Conservation (phyloP, 2,113 vertebrate genomes). For the Turnix velox region DNA sequence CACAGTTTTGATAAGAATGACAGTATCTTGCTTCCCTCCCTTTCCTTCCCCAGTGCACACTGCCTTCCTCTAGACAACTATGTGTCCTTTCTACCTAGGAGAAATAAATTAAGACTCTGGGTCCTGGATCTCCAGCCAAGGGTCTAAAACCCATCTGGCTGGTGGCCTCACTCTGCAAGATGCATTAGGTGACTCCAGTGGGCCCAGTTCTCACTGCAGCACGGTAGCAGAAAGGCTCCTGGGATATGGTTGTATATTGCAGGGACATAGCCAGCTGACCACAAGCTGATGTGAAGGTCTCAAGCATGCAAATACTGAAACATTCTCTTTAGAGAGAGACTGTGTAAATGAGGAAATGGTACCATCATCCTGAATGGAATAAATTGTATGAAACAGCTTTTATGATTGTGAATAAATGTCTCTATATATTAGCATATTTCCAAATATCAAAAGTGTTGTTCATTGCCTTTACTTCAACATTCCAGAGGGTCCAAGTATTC, state of each 20-base stretch:
- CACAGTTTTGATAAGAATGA: not conserved
- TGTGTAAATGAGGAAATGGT: not conserved
- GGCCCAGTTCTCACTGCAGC: not conserved
- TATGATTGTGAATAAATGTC: not conserved
- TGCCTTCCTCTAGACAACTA: not conserved
- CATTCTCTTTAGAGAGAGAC: not conserved
- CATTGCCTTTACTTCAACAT: not conserved
- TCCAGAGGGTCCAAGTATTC: not conserved
- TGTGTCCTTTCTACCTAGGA: not conserved
- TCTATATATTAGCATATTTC: not conserved
- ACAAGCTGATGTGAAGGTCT: fast-evolving
- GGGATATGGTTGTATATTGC: fast-evolving
- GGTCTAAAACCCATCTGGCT: not conserved
- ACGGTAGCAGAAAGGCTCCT: not conserved
- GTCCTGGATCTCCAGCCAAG: not conserved
- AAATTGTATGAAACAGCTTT: not conserved
- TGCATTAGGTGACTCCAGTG: fast-evolving
- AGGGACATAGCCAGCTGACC: not conserved
- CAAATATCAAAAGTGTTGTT: not conserved
- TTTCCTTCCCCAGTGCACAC: not conserved
- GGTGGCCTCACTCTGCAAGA: not conserved
- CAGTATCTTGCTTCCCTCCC: not conserved
- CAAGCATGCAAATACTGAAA: not conserved
- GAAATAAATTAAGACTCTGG: not conserved
- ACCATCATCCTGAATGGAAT: not conserved